A percentile compares a stretch with the other conserved stretches of the same genome.
phyloP scores from a whole-genome alignment of 2,888 invertebrate species.

The Mythimna loreyi region DNA sequence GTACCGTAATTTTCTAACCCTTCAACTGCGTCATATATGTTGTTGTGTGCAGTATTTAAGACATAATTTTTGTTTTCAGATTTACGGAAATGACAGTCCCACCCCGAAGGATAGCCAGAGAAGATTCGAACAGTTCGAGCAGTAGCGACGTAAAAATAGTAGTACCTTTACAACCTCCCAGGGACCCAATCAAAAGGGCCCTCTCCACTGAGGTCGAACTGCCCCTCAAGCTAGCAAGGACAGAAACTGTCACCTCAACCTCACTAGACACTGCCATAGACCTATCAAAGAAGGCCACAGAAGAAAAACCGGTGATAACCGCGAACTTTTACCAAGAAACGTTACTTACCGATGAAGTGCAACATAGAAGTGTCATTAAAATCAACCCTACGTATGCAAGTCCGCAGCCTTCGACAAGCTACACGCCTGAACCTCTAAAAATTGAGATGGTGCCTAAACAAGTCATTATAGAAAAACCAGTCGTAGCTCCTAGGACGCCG shows the following conservation, averaged over 20 bases:
- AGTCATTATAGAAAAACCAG: constrained; percentile 55
- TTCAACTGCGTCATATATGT: no score
- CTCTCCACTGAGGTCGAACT: constrained; percentile 73
- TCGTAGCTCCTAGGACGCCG: constrained; percentile 60
- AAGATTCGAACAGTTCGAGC: constrained; percentile 84
- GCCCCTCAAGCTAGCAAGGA: constrained; percentile 65
- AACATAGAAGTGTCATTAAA: constrained; percentile 82
- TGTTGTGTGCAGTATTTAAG: no score
- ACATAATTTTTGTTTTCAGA: constrained; percentile 65
- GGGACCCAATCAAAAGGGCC: constrained; percentile 70
- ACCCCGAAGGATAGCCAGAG: constrained; percentile 77
- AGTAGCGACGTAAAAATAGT: constrained; percentile 71
- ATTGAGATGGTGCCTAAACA: constrained; percentile 73
- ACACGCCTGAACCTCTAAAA: constrained; percentile 73
- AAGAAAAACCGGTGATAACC: constrained; percentile 73
- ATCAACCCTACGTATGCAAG: constrained; percentile 82
- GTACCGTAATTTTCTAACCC: background rate
- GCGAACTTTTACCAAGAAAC: constrained; percentile 89
- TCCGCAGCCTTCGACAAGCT: constrained; percentile 86
- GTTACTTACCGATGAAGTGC: constrained; percentile 74
- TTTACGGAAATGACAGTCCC: constrained; percentile 79
- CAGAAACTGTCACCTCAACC: constrained; percentile 74
- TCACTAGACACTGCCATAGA: constrained; percentile 80
- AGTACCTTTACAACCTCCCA: constrained; percentile 56
- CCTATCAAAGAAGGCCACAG: constrained; percentile 75